phyloP scores from a whole-genome alignment of 2,113 vertebrate species.

The Pelmatolapia mariae region DNA sequence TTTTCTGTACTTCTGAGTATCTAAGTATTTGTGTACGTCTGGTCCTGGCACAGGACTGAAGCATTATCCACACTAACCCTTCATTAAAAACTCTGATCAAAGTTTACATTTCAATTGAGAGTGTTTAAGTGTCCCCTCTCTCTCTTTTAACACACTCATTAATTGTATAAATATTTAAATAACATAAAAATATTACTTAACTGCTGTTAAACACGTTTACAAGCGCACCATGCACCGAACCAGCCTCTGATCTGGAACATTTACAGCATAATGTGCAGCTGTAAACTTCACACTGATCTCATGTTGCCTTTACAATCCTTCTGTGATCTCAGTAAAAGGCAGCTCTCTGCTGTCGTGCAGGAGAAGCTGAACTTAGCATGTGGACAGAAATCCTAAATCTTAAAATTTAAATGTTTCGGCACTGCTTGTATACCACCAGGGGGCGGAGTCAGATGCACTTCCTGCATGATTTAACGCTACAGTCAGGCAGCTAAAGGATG shows the following conservation, averaged over 20 bases:
- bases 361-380: background rate
- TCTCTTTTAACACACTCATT: background rate
- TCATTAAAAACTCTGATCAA: background rate
- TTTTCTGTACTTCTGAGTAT: background rate
- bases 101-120: background rate
- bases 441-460: background rate
- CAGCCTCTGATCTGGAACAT: background rate
- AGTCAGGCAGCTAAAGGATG: accelerated
- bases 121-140: background rate
- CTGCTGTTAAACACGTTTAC: background rate
- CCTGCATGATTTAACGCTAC: accelerated
- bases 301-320: background rate
- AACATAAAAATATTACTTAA: background rate
- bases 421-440: background rate
- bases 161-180: background rate
- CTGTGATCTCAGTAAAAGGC: background rate
- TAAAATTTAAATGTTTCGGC: background rate
- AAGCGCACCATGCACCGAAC: background rate
- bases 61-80: background rate
- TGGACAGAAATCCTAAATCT: background rate
- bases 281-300: background rate
- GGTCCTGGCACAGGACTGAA: background rate
- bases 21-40: background rate
- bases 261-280: background rate
- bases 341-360: background rate